These are phyloP conservation scores for Scytalopus superciliaris DNA, from an alignment of 2,113 vertebrate species.

Conservation along the genomic window DNA sequence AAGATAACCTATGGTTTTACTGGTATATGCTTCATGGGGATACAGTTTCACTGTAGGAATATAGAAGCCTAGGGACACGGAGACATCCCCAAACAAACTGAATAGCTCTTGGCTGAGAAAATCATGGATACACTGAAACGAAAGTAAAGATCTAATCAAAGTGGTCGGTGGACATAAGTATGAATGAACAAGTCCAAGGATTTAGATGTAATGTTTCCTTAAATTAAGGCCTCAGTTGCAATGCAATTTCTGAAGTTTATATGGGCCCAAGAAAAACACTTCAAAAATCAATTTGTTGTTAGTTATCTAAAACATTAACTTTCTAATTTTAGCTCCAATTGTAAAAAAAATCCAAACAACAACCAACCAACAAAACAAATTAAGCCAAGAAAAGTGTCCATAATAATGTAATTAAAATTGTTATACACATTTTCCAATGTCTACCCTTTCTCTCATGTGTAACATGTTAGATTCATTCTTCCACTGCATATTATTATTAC, in stretches of 20 bases:
- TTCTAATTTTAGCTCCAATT: not conserved
- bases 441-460: not conserved
- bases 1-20: not conserved
- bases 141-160: not conserved
- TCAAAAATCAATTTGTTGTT: not conserved
- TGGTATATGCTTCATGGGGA: not conserved
- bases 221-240: not conserved
- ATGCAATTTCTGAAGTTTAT: not conserved
- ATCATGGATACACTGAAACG: not conserved
- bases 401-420: not conserved
- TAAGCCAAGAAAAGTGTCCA: not conserved
- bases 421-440: not conserved
- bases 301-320: not conserved
- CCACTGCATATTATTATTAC: not conserved
- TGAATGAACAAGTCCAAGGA: not conserved
- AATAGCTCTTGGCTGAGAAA: not conserved
- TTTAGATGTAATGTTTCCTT: not conserved
- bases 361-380: not conserved
- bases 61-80: not conserved
- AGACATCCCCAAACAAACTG: not conserved
- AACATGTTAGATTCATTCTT: not conserved
- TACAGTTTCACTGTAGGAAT: not conserved
- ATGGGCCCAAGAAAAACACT: not conserved
- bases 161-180: not conserved
- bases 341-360: accelerated